Evolutionary conservation across 1,140 invertebrate species (phyloP).

Genomic region (Pygmarrhopalites habei): DNA sequence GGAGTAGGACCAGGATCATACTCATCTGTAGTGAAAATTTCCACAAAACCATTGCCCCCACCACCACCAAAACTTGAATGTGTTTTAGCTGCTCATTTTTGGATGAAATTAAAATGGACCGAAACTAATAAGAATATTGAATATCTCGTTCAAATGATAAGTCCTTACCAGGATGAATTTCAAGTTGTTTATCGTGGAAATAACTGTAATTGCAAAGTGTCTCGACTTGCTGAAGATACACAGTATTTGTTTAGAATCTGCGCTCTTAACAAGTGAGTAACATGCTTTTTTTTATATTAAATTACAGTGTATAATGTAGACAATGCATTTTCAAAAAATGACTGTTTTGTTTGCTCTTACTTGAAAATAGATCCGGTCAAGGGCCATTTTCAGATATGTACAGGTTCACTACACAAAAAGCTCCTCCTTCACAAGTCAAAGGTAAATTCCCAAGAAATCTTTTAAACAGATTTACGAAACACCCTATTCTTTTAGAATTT

Average conservation of each 20-base stretch:
- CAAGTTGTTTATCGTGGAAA: constrained; percentile 65
- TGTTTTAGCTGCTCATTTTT: constrained; percentile 63
- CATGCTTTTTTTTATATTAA: too few species aligned
- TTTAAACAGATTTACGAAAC: too few species aligned
- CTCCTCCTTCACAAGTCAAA: constrained; percentile 69
- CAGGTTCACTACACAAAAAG: constrained; percentile 61
- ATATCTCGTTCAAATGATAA: constrained; percentile 72
- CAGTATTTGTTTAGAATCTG: constrained; percentile 72
- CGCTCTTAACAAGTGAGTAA: constrained; percentile 71
- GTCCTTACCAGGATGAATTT: constrained; percentile 50
- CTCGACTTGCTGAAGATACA: constrained; percentile 68
- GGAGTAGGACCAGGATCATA: constrained; percentile 55
- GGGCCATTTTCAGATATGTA: constrained; percentile 65
- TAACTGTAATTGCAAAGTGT: constrained; percentile 66
- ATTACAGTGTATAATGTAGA: too few species aligned
- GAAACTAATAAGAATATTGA: constrained; percentile 61
- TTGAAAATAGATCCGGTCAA: constrained; percentile 70
- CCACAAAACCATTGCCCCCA: constrained; percentile 68
- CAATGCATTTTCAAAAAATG: too few species aligned
- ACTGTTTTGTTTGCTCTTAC: too few species aligned
- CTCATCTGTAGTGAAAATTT: constrained; percentile 60
- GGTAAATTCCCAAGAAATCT: constrained; percentile 42
- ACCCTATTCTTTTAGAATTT: too few species aligned
- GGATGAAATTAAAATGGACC: constrained; percentile 77
- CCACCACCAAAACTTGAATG: constrained; percentile 65